Percentiles rank a stretch among this genome's conserved stretches.
phyloP scores from a whole-genome alignment of 2,113 vertebrate genomes.

The Elephas maximus region DNA sequence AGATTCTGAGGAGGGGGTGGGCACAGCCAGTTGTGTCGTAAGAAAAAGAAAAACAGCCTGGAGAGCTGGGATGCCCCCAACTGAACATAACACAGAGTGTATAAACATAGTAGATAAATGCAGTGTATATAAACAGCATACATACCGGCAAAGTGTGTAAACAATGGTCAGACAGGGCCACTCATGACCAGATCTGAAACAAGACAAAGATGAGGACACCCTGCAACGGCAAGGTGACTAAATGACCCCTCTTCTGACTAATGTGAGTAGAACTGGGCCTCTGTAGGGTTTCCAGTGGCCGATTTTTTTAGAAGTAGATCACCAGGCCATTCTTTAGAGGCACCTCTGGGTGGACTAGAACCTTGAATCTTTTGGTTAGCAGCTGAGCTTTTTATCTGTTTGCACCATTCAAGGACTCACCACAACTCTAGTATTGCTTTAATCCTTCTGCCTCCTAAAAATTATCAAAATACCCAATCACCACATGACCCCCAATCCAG shows the following conservation, averaged over 20 bases:
- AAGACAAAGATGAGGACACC: neutral
- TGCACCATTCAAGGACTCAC: neutral
- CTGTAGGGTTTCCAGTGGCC: neutral
- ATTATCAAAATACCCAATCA: neutral
- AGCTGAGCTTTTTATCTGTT: neutral
- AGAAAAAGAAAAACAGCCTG: neutral
- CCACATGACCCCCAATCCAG: neutral
- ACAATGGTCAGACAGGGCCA: neutral
- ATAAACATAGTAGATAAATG: neutral
- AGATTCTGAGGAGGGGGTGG: neutral
- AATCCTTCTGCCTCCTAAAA: neutral
- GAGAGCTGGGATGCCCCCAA: neutral
- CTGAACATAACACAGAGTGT: neutral
- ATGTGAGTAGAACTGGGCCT: neutral
- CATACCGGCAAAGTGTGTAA: neutral
- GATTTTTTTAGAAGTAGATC: neutral
- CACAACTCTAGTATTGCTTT: neutral
- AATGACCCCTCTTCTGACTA: neutral
- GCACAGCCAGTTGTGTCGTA: neutral
- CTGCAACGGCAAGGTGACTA: neutral
- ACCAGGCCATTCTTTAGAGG: neutral
- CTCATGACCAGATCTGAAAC: neutral
- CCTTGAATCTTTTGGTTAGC: neutral
- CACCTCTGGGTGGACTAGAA: neutral
- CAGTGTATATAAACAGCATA: neutral